phyloP scores from a whole-genome alignment of 1,140 invertebrate species.

The Chironomus tepperi region DNA sequence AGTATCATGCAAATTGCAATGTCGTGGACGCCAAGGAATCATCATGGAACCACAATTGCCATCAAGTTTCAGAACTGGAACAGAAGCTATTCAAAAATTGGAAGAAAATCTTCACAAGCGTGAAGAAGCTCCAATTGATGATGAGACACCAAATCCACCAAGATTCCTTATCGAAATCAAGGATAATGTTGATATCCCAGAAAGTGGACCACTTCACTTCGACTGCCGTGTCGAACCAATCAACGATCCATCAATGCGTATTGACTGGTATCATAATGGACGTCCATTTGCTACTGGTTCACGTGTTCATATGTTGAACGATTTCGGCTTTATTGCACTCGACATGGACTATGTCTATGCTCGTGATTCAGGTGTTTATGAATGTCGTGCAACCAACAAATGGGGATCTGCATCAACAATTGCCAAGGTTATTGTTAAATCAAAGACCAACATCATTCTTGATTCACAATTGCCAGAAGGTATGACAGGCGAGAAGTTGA shows the following conservation, averaged over 20 bases:
- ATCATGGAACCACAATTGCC: conserved; percentile 85
- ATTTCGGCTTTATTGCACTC: conserved; percentile 85
- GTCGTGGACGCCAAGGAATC: conserved; percentile 77
- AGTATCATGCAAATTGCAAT: conserved; percentile 74
- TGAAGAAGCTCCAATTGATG: conserved; percentile 70
- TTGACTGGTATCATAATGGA: conserved; percentile 92
- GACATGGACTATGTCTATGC: conserved; percentile 81
- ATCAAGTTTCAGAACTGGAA: conserved; percentile 73
- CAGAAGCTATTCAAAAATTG: conserved; percentile 80
- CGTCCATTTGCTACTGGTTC: conserved; percentile 79
- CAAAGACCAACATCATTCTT: conserved; percentile 80
- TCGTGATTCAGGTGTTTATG: conserved; percentile 77
- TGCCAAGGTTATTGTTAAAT: conserved; percentile 71
- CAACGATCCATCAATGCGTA: conserved; percentile 76
- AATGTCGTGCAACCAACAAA: conserved; percentile 75
- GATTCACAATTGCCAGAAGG: conserved; percentile 88
- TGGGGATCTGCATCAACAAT: conserved; percentile 77
- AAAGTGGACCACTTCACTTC: conserved; percentile 82
- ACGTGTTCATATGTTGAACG: conserved; percentile 81
- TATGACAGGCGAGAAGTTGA: conserved; percentile 85
- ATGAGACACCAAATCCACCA: conserved; percentile 78
- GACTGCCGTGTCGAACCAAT: conserved; percentile 84
- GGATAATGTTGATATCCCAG: conserved; percentile 71
- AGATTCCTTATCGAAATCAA: conserved; percentile 77
- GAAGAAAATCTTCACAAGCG: conserved; percentile 82